phyloP scores from a whole-genome alignment of 2,888 invertebrate species.

The Drosophila infuscata region DNA sequence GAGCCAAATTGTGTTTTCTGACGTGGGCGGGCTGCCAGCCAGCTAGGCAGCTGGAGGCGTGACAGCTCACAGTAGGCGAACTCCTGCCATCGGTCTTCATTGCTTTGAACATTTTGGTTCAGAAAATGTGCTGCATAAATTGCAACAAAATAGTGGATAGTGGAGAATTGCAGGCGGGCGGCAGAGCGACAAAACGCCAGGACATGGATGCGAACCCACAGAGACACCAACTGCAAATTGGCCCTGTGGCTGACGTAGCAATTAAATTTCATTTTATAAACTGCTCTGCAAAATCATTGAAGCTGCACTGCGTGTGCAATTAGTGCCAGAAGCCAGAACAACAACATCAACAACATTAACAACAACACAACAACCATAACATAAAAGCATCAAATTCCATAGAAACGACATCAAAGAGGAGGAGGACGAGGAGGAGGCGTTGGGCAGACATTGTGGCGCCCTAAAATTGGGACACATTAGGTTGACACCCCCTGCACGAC shows the following conservation, averaged over 20 bases:
- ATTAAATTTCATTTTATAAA: slow-evolving; percentile 77
- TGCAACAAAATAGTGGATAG: slow-evolving; percentile 34
- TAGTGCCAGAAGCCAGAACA: slow-evolving; percentile 42
- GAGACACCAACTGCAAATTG: slow-evolving; percentile 60
- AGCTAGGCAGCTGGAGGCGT: slow-evolving; percentile 28
- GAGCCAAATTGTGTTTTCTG: slow-evolving; percentile 71
- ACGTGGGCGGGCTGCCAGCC: slow-evolving; percentile 42
- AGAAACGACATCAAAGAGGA: slow-evolving; percentile 40
- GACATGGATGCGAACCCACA: slow-evolving; percentile 9
- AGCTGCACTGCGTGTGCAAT: slow-evolving; percentile 62
- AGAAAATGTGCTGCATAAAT: slow-evolving; percentile 48
- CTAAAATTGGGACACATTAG: slow-evolving; percentile 32
- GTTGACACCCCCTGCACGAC: slow-evolving; percentile 21
- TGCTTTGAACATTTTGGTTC: slow-evolving; percentile 28
- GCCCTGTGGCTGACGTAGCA: slow-evolving; percentile 56
- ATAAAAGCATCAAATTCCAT: slow-evolving; percentile 35
- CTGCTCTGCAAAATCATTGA: slow-evolving; percentile 50
- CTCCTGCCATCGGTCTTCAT: slow-evolving; percentile 41
- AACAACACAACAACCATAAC: slow-evolving; percentile 15
- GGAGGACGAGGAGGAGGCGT: no score
- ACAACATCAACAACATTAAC: slow-evolving; percentile 8
- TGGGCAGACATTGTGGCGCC: slow-evolving; percentile 31
- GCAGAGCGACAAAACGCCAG: neutral
- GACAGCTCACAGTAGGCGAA: slow-evolving; percentile 28
- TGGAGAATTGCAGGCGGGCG: neutral